Evolutionary conservation across 2,888 invertebrate species (phyloP).

Genomic region (Doris montereyensis): DNA sequence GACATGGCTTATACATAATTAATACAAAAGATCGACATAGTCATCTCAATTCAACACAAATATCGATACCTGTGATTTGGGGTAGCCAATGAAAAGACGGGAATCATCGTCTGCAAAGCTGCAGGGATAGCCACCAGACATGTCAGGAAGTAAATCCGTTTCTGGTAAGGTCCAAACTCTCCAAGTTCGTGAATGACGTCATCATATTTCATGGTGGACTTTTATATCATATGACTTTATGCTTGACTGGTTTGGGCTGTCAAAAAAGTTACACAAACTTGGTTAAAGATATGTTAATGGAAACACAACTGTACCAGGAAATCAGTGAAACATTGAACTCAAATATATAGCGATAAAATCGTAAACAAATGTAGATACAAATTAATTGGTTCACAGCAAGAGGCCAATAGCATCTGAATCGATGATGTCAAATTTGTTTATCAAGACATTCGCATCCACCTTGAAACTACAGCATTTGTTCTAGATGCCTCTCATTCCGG

Average conservation of each 20-base stretch:
- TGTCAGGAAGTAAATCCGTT: constrained; percentile 28
- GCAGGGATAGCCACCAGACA: constrained; percentile 28
- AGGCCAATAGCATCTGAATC: too few species aligned
- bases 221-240: background rate
- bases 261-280: background rate
- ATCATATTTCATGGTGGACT: constrained; percentile 37
- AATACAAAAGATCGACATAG: too few species aligned
- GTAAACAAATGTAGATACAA: background rate
- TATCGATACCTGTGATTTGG: constrained; percentile 42
- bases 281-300: background rate
- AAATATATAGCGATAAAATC: background rate
- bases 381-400: too few species aligned
- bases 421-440: too few species aligned
- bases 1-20: too few species aligned
- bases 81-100: constrained; percentile 34
- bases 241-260: background rate
- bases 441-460: too few species aligned
- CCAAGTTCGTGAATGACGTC: constrained; percentile 33
- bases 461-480: too few species aligned
- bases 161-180: constrained; percentile 41
- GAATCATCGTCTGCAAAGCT: constrained; percentile 31
- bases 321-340: background rate
- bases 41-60: too few species aligned
- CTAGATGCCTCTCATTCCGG: too few species aligned
- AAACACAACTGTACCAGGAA: background rate